These are phyloP conservation scores for Oreortyx pictus DNA, from an alignment of 2,797 vertebrate genomes.

Conservation along the genomic window DNA sequence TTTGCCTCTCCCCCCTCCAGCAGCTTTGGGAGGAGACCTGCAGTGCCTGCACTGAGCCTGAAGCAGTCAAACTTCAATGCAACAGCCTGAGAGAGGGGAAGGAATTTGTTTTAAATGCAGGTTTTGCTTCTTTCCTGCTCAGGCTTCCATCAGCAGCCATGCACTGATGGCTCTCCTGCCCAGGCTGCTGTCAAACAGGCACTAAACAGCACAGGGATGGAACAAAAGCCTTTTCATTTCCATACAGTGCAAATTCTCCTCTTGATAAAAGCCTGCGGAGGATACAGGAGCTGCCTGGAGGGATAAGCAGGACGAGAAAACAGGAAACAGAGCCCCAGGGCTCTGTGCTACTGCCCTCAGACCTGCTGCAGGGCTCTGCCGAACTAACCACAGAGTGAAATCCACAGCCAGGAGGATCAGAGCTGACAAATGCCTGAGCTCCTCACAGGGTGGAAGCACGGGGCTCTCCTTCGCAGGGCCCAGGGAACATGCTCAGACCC, in stretches of 20 bases:
- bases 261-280: not conserved
- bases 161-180: not conserved
- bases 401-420: not conserved
- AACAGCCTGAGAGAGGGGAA: not conserved
- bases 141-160: not conserved
- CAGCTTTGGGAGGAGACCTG: not conserved
- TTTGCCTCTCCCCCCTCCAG: not conserved
- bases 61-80: not conserved
- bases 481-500: not conserved
- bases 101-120: not conserved
- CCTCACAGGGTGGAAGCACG: not conserved
- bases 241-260: not conserved
- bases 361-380: not conserved
- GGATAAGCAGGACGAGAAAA: not conserved
- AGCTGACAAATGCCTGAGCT: not conserved
- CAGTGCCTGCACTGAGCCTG: rapidly evolving
- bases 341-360: not conserved
- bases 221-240: constrained; percentile 40
- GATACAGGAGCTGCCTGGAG: not conserved
- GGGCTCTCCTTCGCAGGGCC: not conserved
- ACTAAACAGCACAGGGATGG: not conserved
- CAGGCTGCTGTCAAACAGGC: not conserved
- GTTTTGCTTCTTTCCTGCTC: not conserved
- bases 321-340: not conserved
- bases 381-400: not conserved